Evolutionary conservation across 2,888 invertebrate species (phyloP).

Genomic region (Cryptocephalus moraei): DNA sequence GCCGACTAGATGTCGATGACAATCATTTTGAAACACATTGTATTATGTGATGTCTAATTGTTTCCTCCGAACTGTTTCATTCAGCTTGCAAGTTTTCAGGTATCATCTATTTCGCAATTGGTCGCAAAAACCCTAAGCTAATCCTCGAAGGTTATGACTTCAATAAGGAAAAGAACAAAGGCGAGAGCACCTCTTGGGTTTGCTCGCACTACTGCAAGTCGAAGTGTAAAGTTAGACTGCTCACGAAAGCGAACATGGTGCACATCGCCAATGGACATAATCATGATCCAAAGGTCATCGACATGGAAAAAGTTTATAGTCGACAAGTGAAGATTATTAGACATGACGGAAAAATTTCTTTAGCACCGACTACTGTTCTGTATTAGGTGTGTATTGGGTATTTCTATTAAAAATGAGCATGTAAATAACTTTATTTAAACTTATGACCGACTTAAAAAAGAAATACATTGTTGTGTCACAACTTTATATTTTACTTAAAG

Average conservation of each 20-base stretch:
- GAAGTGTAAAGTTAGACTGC: slow-evolving; percentile 19
- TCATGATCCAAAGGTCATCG: slow-evolving; percentile 12
- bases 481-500: too few species aligned
- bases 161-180: slow-evolving; percentile 17
- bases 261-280: slow-evolving; percentile 20
- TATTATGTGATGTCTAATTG: too few species aligned
- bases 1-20: too few species aligned
- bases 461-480: too few species aligned
- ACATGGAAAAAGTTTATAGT: not conserved
- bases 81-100: not conserved
- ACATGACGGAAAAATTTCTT: too few species aligned
- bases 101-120: slow-evolving; percentile 5
- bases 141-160: slow-evolving; percentile 22
- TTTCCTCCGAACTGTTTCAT: too few species aligned
- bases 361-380: too few species aligned
- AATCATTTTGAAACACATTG: too few species aligned
- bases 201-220: slow-evolving; percentile 19
- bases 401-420: too few species aligned
- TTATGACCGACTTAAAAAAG: too few species aligned
- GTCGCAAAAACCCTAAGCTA: slow-evolving; percentile 8
- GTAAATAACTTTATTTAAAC: too few species aligned
- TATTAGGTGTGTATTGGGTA: too few species aligned
- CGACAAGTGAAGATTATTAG: not conserved
- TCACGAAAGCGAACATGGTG: slow-evolving; percentile 9
- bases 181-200: slow-evolving; percentile 19